Evolutionary conservation across 1,140 invertebrate genomes (phyloP), one percentile per base, ranked within the genome.

Genomic region (Papilio aristodemus): DNA sequence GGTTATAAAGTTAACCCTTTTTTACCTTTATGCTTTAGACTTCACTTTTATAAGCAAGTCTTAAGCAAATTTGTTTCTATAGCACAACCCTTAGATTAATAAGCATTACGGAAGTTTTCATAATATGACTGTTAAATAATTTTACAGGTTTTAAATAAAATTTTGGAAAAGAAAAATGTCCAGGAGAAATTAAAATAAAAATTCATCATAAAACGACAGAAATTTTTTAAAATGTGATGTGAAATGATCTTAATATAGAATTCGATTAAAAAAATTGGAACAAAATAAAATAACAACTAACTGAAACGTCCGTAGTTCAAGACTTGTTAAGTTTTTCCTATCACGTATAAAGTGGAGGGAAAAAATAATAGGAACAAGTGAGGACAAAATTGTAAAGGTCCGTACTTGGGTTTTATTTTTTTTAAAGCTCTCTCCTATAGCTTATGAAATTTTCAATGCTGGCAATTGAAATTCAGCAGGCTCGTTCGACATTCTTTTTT

Each of bases 331-430:
- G 14, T 19, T 46, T 46, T 46, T 46, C 43, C 43, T 46, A 9
- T 22, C 43, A 46, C 43, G 43, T 46, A 19, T 9, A 46, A 41
- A 41, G 39, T 41, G 13, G 17, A 8, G 1, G 43, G 14, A 9
- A 9, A 9, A 22, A 46, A 46, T 17, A 46, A 46, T 46, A 46
- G 43, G 8, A 17, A 46, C 17, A 19, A 46, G 19, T 10, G 17
- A 46, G 8, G 43, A 19, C 17, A 46, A 19, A 46, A 46, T 46
- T 22, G 43, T 46, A 46, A 17, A 46, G 43, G 43, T 46, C 43
- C 14, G 14, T 17, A 46, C 43, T 46, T 46, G 43, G 17, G 0
- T 46, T 46, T 8, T 19, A 8, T 19, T 46, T 19, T 41, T 41
- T 41, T 41, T 41, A 19, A 10, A 46, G 43, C 43, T 14, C 43